Evolutionary conservation across 2,113 vertebrate genomes (phyloP), one percentile per base, ranked within the genome.

Genomic region (Corvus moneduloides): DNA sequence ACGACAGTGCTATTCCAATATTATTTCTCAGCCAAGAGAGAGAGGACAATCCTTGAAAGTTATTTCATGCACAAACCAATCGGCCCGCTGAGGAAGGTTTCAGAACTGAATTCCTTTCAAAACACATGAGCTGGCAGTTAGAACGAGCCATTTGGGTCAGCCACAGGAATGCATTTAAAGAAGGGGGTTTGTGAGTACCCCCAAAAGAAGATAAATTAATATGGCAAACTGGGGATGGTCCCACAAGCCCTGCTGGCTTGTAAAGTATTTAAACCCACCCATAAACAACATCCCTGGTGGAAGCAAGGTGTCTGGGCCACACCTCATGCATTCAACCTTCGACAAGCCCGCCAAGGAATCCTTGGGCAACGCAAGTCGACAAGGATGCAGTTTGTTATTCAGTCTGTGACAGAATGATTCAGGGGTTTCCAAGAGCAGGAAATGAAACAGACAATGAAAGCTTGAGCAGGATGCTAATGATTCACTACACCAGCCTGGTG

Each of bases 381-480:
- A 86, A 69, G 93, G 91, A 78, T 84, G 77, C 90, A 77, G 72
- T 84, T 95, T 68, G 81, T 96, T 94, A 94, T 93, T 95, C 89
- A 88, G 85, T n/a, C 41, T 71, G 56, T 91, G 95, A 96, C 97
- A 96, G 95, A 95, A 94, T 77, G 93, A 96, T 97, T 97, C 97
- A 82, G 92, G 96, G 95, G 84, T 84, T 97, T 96, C 86, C 91
- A 96, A 86, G 93, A 97, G 94, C 89, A 95, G 96, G 97, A 97
- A 97, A 95, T 74, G 94, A 96, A 93, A 80, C 76, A 96, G 95
- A 97, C 95, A 96, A 96, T 91, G 96, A 94, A 95, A 91, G 91
- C 97, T 97, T 88, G 96, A 96, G 77, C 91, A 64, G 96, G 97
- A 95, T 95, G 95, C 87, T 95, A 87, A 96, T 96, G 97, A 97